Evolutionary conservation across 2,113 vertebrate genomes (phyloP).

Genomic region (Phylloscopus whistleri): DNA sequence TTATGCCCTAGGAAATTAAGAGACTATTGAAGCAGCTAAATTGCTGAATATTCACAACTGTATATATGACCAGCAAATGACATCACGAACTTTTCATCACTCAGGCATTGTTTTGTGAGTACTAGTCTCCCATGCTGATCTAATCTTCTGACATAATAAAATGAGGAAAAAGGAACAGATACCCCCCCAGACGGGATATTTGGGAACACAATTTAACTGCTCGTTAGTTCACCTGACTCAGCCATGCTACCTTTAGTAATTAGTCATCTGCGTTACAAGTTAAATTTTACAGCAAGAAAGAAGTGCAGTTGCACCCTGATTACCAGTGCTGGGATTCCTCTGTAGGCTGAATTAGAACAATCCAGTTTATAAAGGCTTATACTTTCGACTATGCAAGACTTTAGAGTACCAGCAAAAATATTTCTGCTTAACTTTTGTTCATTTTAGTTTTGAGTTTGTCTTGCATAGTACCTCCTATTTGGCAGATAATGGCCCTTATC

Average conservation of each 20-base stretch:
- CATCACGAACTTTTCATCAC: background rate
- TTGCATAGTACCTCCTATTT: background rate
- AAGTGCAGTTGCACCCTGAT: background rate
- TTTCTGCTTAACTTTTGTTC: background rate
- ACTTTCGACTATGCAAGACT: background rate
- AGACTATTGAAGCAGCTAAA: background rate
- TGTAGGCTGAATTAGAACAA: background rate
- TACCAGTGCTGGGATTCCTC: background rate
- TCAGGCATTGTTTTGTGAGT: background rate
- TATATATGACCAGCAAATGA: background rate
- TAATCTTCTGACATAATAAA: background rate
- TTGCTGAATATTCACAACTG: background rate
- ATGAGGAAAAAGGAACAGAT: background rate
- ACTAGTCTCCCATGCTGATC: background rate
- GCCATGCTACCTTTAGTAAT: background rate
- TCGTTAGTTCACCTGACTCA: background rate
- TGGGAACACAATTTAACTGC: background rate
- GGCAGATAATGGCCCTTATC: background rate
- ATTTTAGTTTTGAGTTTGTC: background rate
- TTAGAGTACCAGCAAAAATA: background rate
- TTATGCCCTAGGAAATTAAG: background rate
- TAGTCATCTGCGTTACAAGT: background rate
- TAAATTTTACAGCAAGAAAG: background rate
- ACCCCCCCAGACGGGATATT: background rate
- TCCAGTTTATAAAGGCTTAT: background rate